Conservation (phyloP, 2,113 vertebrate genomes). For the Serilophus lunatus region DNA sequence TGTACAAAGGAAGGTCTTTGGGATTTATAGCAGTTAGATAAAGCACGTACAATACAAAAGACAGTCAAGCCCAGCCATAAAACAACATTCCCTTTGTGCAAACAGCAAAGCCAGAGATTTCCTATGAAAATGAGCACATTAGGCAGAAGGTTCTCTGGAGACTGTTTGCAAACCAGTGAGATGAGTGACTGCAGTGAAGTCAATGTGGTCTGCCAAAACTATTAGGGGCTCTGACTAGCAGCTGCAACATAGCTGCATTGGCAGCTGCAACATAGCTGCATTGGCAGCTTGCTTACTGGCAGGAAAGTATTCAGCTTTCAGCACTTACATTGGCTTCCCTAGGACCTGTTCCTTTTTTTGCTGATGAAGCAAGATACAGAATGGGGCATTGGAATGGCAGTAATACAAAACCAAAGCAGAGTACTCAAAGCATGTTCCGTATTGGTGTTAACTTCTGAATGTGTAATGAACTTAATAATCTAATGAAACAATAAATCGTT, state of each 20-base stretch:
- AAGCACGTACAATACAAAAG: neutral
- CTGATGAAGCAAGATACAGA: neutral
- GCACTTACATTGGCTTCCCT: fast-evolving
- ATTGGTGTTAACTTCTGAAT: neutral
- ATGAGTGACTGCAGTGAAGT: neutral
- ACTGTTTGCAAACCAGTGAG: neutral
- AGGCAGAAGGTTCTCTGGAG: neutral
- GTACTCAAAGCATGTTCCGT: neutral
- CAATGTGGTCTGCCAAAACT: neutral
- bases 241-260: neutral
- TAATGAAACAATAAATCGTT: neutral
- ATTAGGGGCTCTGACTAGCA: neutral
- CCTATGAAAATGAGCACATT: neutral
- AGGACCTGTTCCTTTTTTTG: neutral
- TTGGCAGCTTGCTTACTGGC: neutral
- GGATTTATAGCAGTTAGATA: neutral
- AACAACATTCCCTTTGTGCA: neutral
- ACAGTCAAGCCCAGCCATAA: neutral
- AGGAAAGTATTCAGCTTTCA: neutral
- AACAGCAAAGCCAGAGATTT: neutral
- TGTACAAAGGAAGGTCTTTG: neutral
- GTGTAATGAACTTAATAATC: neutral
- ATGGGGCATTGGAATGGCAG: neutral
- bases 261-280: neutral
- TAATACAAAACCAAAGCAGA: neutral